Evolutionary conservation across 2,888 invertebrate genomes (phyloP).

Genomic region (Platynereis dumerilii): DNA sequence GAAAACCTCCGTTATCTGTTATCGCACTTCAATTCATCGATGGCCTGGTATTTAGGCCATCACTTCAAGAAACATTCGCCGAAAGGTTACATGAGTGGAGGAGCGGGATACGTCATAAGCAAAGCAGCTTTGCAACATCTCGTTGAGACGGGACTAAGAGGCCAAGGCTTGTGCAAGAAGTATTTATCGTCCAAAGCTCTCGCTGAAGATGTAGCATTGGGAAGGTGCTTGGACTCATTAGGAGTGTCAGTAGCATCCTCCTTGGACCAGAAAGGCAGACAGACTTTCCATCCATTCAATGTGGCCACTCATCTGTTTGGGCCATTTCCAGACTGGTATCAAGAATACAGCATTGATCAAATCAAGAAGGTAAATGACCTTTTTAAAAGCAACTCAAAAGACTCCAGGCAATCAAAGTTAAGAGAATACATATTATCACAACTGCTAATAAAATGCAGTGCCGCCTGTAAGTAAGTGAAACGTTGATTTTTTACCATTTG

Average conservation of each 20-base stretch:
- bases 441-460: too few relatives aligned
- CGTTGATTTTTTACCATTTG: too few relatives aligned
- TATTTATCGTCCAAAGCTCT: slow-evolving; percentile 2
- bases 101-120: slow-evolving; percentile 87
- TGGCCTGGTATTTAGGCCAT: slow-evolving; percentile 28
- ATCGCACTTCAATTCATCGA: slow-evolving; percentile 21
- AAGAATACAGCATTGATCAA: slow-evolving; percentile 13
- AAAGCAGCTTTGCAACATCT: slow-evolving; percentile 71
- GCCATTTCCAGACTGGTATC: slow-evolving; percentile 11
- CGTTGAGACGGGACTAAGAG: slow-evolving; percentile 54
- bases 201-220: slow-evolving; percentile 16
- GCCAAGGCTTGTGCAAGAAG: not conserved
- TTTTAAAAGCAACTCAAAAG: not conserved
- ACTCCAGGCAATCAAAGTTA: not conserved
- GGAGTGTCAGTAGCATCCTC: slow-evolving; percentile 8
- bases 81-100: slow-evolving; percentile 65
- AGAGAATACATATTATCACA: too few relatives aligned
- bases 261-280: slow-evolving; percentile 8
- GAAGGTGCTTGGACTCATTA: slow-evolving; percentile 8
- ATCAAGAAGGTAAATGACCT: slow-evolving; percentile 21
- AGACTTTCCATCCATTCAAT: slow-evolving; percentile 22
- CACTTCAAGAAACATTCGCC: slow-evolving; percentile 14
- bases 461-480: too few relatives aligned
- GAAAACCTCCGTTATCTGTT: slow-evolving; percentile 34
- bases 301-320: slow-evolving; percentile 19